Evolutionary conservation across 2,888 invertebrate species (phyloP).

Genomic region (Himalopsyche japonica): DNA sequence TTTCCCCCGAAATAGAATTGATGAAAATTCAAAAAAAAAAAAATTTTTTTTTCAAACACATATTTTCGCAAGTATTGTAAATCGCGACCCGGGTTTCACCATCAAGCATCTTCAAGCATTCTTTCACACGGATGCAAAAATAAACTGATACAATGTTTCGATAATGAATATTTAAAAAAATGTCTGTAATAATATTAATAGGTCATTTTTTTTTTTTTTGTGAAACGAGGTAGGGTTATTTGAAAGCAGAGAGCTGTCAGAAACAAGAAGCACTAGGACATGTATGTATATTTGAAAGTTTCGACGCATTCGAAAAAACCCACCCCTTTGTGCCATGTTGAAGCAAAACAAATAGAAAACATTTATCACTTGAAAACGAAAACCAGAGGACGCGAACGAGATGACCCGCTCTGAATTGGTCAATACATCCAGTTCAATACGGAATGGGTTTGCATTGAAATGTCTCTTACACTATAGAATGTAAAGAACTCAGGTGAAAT

Average conservation of each 20-base stretch:
- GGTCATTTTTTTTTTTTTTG: not conserved
- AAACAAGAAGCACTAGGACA: not conserved
- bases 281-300: not conserved
- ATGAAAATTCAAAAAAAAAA: no score
- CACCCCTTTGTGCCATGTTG: conserved; percentile 11
- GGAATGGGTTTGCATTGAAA: not conserved
- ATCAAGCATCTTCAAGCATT: no score
- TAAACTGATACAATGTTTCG: no score
- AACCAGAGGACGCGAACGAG: conserved; percentile 1
- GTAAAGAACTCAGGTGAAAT: no score
- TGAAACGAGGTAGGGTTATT: not conserved
- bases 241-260: not conserved
- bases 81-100: no score
- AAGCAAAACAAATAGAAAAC: conserved; percentile 29
- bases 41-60: no score
- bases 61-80: no score
- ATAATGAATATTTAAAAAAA: no score
- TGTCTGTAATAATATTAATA: not conserved
- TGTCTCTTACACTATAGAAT: no score
- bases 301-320: conserved; percentile 9
- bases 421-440: not conserved
- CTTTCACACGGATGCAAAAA: no score
- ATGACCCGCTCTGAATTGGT: not conserved
- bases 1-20: no score
- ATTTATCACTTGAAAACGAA: conserved; percentile 27